Percentiles rank a stretch among this genome's conserved stretches.
Evolutionary conservation across 2,113 vertebrate species (phyloP).

Genomic region (Rhombomys opimus): DNA sequence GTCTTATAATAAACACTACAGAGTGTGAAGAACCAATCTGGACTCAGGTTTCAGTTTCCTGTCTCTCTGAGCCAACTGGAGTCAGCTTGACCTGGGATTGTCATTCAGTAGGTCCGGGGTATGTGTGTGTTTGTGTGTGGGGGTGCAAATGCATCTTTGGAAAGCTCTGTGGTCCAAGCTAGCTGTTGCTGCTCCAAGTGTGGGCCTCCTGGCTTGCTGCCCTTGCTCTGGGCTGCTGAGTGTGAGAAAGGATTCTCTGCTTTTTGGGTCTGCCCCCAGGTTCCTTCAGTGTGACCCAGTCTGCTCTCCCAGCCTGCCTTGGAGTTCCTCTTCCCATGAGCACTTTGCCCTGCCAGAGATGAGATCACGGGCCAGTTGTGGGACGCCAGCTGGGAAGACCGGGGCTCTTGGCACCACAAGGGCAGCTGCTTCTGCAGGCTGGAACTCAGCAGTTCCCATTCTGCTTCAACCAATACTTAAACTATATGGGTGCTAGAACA

Average conservation of each 20-base stretch:
- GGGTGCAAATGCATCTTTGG: background rate
- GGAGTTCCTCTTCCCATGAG: background rate
- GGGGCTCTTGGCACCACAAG: background rate
- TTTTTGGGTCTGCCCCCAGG: background rate
- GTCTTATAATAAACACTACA: background rate
- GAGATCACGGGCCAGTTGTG: background rate
- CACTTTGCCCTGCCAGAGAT: background rate
- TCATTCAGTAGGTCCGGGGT: background rate
- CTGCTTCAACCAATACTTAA: background rate
- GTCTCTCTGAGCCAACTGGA: background rate
- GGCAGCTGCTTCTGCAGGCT: background rate
- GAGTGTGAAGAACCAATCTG: slow-evolving; percentile 12
- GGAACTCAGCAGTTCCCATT: background rate
- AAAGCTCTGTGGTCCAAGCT: background rate
- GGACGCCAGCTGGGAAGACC: background rate
- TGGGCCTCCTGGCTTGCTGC: background rate
- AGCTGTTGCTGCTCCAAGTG: background rate
- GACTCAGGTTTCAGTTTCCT: background rate
- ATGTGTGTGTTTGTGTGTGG: too few relatives aligned
- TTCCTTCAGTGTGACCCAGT: background rate
- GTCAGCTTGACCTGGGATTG: background rate
- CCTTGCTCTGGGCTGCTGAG: background rate
- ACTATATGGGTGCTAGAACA: background rate
- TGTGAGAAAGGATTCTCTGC: background rate
- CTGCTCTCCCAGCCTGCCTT: background rate